Evolutionary conservation across 2,888 invertebrate species (phyloP).

Genomic region (Tinea pellionella): DNA sequence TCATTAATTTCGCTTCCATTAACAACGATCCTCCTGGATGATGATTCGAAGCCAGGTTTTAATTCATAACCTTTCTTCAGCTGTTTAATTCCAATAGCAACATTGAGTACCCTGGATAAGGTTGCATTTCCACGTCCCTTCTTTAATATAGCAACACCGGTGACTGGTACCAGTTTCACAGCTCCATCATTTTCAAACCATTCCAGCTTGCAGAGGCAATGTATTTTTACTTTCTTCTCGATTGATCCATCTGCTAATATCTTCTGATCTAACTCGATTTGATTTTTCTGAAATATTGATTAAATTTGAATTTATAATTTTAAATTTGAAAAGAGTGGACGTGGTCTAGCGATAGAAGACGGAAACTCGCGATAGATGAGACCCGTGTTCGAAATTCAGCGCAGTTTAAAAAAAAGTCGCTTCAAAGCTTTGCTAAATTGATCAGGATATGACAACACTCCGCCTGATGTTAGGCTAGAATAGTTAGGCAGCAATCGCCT

Average conservation of each 20-base stretch:
- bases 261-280: conserved; percentile 57
- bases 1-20: conserved; percentile 72
- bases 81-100: conserved; percentile 67
- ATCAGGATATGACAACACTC: no score
- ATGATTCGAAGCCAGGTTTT: conserved; percentile 73
- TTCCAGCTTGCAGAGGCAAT: conserved; percentile 74
- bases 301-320: no score
- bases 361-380: no score
- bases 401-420: no score
- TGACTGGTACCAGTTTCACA: conserved; percentile 69
- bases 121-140: conserved; percentile 63
- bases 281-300: conserved; percentile 58
- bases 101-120: conserved; percentile 67
- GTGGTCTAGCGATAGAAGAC: no score
- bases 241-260: conserved; percentile 55
- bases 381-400: no score
- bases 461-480: no score
- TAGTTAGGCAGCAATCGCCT: no score
- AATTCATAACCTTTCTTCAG: conserved; percentile 70
- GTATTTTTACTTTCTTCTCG: conserved; percentile 73
- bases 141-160: conserved; percentile 68
- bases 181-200: conserved; percentile 75
- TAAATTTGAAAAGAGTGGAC: no score
- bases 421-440: no score
- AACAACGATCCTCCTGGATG: conserved; percentile 72